Base-by-base conservation (phyloP, 2,113 vertebrate genomes). In the Paradoxurus hermaphroditus region DNA sequence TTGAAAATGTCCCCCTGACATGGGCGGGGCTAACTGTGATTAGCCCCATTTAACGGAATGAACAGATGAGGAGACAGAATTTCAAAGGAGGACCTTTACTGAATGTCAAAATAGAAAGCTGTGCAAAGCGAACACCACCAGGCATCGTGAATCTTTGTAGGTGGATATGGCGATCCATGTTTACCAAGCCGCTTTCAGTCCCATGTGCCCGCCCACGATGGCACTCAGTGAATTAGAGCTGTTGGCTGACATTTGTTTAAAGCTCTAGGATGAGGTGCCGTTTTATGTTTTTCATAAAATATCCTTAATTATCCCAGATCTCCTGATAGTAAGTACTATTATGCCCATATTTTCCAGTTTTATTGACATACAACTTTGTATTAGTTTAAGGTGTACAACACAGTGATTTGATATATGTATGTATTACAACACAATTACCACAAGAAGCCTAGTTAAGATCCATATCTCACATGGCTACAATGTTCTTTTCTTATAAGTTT, bases 281-380 rank as follows among this genome's bases (percentile, higher is more conserved):
- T 86, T 91, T 92, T 14, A 78, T 2, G 39, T 83, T 73, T 39
- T 77, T 49, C 46, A 72, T 49, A 78, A 93, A 72, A 63, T 92
- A 77, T 44, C 41, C 78, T 44, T 67, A 90, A 25, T 79, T 56
- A 86, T 88, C 72, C 31, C n/a, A 62, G 51, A 46, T 53, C 25
- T 79, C 51, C 92, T 53, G 51, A 86, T 49, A 92, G 81, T 70
- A 87, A 29, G 11, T 25, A 77, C 12, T 12, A 18, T 72, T 78
- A 77, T 36, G 51, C 51, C 4, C 39, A 44, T 23, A 72, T 85
- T 88, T 79, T 19, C 82, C 41, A 62, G 49, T 81, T 86, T 81
- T 82, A 56, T 25, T 31, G 90, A 67, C 31, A 56, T 36, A 18
- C 59, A 73, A 36, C 44, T 75, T 31, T n/a, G 29, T 87, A 53